Evolutionary conservation across 2,797 vertebrate species (phyloP).

Genomic region (Tympanoctomys barrerae): DNA sequence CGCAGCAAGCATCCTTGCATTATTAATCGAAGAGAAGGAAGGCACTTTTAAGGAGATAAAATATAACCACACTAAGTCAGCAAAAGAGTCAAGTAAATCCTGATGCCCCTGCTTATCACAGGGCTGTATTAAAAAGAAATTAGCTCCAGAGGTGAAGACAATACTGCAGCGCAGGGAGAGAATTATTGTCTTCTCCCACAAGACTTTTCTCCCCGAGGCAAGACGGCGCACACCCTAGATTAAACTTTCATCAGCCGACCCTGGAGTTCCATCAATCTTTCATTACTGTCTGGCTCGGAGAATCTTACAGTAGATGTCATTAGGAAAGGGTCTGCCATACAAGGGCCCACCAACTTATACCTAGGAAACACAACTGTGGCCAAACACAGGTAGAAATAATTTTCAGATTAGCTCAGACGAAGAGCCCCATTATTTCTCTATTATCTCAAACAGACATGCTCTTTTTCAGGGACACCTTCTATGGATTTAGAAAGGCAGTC

Average conservation of each 20-base stretch:
- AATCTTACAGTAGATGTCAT: constrained; percentile 83
- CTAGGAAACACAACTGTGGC: constrained; percentile 52
- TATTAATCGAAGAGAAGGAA: constrained; percentile 66
- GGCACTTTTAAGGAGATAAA: constrained; percentile 67
- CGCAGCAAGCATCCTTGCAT: background rate
- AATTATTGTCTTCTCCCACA: constrained; percentile 78
- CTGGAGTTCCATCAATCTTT: constrained; percentile 92
- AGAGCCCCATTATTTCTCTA: background rate
- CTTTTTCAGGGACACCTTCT: background rate
- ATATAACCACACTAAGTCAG: constrained; percentile 49
- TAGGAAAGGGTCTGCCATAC: constrained; percentile 86
- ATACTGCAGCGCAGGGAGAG: constrained; percentile 45
- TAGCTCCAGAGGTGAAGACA: constrained; percentile 77
- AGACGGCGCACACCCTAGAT: constrained; percentile 84
- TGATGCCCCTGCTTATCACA: constrained; percentile 66
- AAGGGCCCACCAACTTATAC: constrained; percentile 61
- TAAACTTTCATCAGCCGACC: constrained; percentile 91
- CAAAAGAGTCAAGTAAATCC: constrained; percentile 57
- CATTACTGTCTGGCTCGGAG: constrained; percentile 85
- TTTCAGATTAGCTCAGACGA: constrained; percentile 57
- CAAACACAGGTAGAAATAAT: background rate
- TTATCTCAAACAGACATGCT: background rate
- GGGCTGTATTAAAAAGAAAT: constrained; percentile 76
- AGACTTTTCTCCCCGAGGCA: constrained; percentile 80
- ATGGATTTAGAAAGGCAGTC: background rate